Evolutionary conservation across 2,888 invertebrate genomes (phyloP).

Genomic region (Altica lythri): DNA sequence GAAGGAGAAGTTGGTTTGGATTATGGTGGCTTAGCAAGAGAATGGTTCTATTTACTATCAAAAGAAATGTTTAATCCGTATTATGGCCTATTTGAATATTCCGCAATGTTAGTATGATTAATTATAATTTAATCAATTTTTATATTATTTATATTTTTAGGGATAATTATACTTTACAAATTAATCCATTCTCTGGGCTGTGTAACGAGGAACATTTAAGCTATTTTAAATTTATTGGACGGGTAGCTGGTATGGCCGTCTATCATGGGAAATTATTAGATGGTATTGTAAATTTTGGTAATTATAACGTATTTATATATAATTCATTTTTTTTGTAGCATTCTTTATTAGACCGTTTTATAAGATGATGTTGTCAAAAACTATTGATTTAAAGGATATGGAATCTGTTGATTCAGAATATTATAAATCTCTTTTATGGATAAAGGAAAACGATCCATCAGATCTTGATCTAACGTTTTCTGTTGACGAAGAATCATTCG

Average conservation of each 20-base stretch:
- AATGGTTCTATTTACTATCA: constrained; percentile 98
- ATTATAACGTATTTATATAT: neutral
- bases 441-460: constrained; percentile 94
- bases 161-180: constrained; percentile 98
- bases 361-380: constrained; percentile 98
- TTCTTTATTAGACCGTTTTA: constrained; percentile 99
- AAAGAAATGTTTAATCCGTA: constrained; percentile 99
- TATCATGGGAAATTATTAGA: constrained; percentile 98
- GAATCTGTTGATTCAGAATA: constrained; percentile 99
- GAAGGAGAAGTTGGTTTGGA: constrained; percentile 96
- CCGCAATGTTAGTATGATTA: constrained; percentile 81
- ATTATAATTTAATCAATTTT: neutral
- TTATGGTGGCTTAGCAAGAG: constrained; percentile 94
- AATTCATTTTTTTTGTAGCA: constrained; percentile 63
- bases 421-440: constrained; percentile 96
- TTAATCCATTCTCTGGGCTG: constrained; percentile 96
- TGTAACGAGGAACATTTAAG: constrained; percentile 97
- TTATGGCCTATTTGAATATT: constrained; percentile 99
- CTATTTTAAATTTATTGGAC: constrained; percentile 98
- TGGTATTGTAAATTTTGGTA: constrained; percentile 61
- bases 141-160: constrained; percentile 56
- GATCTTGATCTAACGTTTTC: constrained; percentile 94
- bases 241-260: constrained; percentile 98
- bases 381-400: constrained; percentile 95
- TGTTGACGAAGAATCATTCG: constrained; percentile 96